A percentile compares a stretch with the other conserved stretches of the same genome.
Conservation (phyloP, 2,113 vertebrate genomes). For the Ceyx margarethae region DNA sequence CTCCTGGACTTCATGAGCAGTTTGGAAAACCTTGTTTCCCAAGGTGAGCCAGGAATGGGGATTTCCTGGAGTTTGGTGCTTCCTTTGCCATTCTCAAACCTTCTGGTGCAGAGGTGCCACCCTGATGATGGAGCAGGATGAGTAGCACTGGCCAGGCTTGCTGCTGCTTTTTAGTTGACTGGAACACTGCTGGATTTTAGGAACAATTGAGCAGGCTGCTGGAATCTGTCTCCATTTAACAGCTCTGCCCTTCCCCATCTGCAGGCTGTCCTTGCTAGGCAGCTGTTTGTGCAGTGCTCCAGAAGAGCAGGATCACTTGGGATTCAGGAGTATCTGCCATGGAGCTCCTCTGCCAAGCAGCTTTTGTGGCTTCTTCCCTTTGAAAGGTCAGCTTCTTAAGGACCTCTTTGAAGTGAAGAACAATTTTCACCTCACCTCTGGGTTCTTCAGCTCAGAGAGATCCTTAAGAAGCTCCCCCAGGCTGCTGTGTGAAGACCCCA, state of each 20-base stretch:
- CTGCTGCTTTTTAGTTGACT: neutral
- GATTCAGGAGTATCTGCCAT: neutral
- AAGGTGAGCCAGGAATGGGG: neutral
- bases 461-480: neutral
- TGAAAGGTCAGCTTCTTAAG: neutral
- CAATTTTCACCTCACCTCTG: too few relatives aligned
- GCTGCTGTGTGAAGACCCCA: neutral
- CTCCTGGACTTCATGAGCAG: neutral
- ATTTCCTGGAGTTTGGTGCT: neutral
- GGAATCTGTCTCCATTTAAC: neutral
- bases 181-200: neutral
- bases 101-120: neutral
- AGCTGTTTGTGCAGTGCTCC: neutral
- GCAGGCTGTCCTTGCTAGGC: neutral
- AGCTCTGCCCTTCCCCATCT: neutral
- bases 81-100: neutral
- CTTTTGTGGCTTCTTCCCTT: neutral
- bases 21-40: neutral
- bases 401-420: too few relatives aligned
- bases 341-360: neutral
- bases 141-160: neutral
- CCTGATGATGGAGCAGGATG: neutral
- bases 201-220: neutral
- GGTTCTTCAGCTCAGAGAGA: neutral
- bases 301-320: neutral